Conservation (phyloP, 2,888 invertebrate species). For the Altica lythri region DNA sequence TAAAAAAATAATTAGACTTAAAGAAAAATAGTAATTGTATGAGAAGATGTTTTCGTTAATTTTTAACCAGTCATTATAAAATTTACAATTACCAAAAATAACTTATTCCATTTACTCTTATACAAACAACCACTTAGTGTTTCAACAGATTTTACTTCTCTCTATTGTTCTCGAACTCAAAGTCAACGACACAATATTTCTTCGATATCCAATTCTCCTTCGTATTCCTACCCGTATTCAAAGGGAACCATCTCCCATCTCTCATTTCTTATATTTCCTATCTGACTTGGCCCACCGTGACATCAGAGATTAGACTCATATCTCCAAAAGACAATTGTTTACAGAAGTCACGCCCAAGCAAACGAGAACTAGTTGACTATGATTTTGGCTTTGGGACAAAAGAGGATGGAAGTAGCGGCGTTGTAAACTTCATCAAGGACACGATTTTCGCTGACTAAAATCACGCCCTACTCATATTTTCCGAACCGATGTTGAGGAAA, state of each 20-base stretch:
- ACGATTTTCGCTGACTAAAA: neutral
- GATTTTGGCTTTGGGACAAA: neutral
- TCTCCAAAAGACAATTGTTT: constrained; percentile 28
- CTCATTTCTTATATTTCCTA: constrained; percentile 4
- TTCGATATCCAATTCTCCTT: constrained; percentile 8
- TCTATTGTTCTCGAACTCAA: constrained; percentile 3
- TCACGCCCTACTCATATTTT: neutral
- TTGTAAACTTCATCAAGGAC: neutral
- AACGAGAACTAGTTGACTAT: neutral
- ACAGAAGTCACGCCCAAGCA: constrained; percentile 22
- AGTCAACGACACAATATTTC: constrained; percentile 11
- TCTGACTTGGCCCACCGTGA: constrained; percentile 17
- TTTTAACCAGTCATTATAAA: no score
- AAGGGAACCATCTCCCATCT: constrained; percentile 12
- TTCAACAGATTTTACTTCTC: no score
- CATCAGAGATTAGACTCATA: constrained; percentile 15
- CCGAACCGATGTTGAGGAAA: no score
- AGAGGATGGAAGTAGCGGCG: neutral
- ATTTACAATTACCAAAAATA: no score
- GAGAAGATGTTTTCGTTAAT: no score
- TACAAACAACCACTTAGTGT: no score
- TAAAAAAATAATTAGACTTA: no score
- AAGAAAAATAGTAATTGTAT: no score
- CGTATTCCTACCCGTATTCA: constrained; percentile 6
- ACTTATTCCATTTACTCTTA: no score